Evolutionary conservation across 2,888 invertebrate species (phyloP).

Genomic region (Eristalinus sepulchralis): DNA sequence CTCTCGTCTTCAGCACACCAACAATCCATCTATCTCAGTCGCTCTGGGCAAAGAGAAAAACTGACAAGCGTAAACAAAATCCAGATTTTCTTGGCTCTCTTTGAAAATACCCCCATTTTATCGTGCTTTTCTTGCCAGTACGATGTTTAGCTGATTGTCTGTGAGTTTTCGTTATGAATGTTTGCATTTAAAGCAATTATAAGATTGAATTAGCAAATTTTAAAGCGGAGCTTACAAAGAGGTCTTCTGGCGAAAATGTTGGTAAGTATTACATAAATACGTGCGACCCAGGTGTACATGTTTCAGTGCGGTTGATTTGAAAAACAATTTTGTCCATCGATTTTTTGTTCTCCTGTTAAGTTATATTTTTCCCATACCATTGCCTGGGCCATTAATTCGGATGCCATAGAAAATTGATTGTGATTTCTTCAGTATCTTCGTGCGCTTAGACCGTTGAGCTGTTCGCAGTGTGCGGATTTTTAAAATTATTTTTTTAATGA

Average conservation of each 20-base stretch:
- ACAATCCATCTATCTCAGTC: not conserved
- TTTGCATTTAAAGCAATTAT: constrained; percentile 9
- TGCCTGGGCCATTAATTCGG: not conserved
- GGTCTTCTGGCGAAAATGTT: constrained; percentile 35
- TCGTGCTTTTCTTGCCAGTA: constrained; percentile 8
- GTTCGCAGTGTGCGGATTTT: not conserved
- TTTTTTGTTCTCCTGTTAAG: constrained; percentile 1
- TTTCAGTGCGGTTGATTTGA: not conserved
- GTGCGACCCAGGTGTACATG: not conserved
- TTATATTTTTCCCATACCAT: constrained; percentile 2
- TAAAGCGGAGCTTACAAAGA: constrained; percentile 7
- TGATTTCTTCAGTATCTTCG: not conserved
- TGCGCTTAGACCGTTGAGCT: not conserved
- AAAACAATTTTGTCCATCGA: not conserved
- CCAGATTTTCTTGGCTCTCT: not conserved
- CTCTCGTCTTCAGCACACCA: not conserved
- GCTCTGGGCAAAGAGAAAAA: not conserved
- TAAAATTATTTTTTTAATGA: not conserved
- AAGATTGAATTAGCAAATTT: not conserved
- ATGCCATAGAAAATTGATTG: not conserved
- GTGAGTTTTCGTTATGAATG: constrained; percentile 23
- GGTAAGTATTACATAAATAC: constrained; percentile 19
- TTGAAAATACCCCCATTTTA: constrained; percentile 18
- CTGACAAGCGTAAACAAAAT: constrained; percentile 18
- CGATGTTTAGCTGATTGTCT: constrained; percentile 17